Conservation (phyloP, 2,113 vertebrate species). For the Climacteris rufus region DNA sequence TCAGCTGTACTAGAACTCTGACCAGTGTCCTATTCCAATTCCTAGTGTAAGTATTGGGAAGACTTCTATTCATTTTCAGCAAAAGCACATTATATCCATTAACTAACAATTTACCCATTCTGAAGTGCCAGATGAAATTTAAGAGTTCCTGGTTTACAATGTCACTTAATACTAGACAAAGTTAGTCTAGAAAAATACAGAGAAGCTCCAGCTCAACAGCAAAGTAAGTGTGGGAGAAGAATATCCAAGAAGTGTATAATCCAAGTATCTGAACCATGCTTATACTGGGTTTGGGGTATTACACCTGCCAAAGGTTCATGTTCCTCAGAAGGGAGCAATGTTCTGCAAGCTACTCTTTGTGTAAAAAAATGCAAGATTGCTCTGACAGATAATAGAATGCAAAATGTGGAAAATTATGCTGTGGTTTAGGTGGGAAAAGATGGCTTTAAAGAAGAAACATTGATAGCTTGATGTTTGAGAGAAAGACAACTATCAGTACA, state of each 20-base stretch:
- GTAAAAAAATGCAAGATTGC: neutral
- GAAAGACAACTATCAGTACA: neutral
- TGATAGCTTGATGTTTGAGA: neutral
- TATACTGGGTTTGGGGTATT: neutral
- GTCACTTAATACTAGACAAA: neutral
- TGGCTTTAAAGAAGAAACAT: neutral
- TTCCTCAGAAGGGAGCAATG: neutral
- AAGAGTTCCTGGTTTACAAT: neutral
- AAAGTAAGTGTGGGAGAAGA: neutral
- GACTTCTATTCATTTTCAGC: neutral
- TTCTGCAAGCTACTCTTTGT: neutral
- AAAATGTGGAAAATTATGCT: neutral
- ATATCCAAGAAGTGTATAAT: neutral
- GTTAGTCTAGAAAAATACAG: neutral
- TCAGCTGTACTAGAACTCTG: neutral
- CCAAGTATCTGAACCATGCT: neutral
- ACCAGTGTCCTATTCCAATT: neutral
- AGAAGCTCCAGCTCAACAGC: neutral
- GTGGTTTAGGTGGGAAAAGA: neutral
- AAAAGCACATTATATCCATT: neutral
- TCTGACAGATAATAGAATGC: neutral
- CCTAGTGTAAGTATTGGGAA: neutral
- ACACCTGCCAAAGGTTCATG: neutral
- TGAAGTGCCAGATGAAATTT: neutral
- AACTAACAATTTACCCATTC: neutral